Evolutionary conservation across 2,113 vertebrate genomes (phyloP), one percentile per base, ranked within the genome.

Genomic region (Antennarius striatus): DNA sequence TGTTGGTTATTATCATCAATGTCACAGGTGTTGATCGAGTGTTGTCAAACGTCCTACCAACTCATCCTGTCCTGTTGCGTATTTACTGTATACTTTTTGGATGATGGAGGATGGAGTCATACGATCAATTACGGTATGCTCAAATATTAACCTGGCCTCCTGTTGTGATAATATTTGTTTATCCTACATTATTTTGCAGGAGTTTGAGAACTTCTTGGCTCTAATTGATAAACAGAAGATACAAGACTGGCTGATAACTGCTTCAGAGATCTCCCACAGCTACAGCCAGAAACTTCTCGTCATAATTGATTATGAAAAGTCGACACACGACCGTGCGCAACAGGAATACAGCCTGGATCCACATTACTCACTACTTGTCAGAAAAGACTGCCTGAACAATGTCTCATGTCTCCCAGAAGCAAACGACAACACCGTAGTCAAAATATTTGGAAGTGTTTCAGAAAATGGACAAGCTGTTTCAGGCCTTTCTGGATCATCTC

Each of bases 311-410:
- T 1, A 17, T 11, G 77, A 81, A 4, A 32, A 22, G 30, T 72
- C 62, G 9, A 85, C 77, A 3, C 10, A 45, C 2, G 70, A 62
- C 22, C 17, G 56, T 54, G 81, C 68, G 13, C 70, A 59, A 1
- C 36, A 76, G 15, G 86, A 86, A 17, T 82, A 86, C 78, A 69
- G 39, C 68, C 17, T 13, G 47, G 83, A 88, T 45, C 83, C 86
- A 54, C 14, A 43, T 22, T 63, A 71, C 57, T 88, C 83, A 6
- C 17, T 65, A 0, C 54, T 68, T 40, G 53, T 80, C 32, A 63
- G 40, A 12, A 42, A 10, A n/a, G 46, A 64, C 7, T 82, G 76
- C 6, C 55, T 86, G 6, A 0, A 29, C 59, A 71, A 70, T 54
- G 55, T 28, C 3, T 28, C 73, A 4, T 88, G 83, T 63, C 30